Conservation (phyloP, 2,888 invertebrate species). For the Amiota mariae region DNA sequence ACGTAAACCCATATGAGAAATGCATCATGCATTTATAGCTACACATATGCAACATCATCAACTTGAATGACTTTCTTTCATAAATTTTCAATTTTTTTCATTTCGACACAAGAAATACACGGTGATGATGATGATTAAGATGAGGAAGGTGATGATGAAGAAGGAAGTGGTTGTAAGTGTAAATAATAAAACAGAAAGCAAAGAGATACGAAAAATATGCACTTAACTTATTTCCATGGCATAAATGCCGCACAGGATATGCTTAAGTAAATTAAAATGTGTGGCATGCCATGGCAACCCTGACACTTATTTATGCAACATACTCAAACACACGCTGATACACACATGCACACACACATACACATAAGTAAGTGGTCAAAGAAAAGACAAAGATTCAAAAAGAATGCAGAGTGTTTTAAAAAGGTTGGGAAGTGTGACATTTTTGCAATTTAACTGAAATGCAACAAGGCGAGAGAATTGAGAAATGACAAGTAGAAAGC, state of each 20-base stretch:
- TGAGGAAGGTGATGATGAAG: background rate
- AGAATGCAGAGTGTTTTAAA: background rate
- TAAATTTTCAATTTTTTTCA: background rate
- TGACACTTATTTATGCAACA: slow-evolving; percentile 49
- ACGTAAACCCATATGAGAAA: too few relatives aligned
- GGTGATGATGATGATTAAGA: background rate
- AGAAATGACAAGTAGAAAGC: slow-evolving; percentile 3
- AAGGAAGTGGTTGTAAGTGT: background rate
- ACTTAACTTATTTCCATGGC: slow-evolving; percentile 14
- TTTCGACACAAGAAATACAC: background rate
- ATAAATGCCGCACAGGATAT: slow-evolving; percentile 39
- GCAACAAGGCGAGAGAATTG: slow-evolving; percentile 14
- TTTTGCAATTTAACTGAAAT: slow-evolving; percentile 16
- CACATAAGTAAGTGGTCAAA: background rate
- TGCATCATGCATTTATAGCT: too few relatives aligned
- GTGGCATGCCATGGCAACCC: slow-evolving; percentile 47
- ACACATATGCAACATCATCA: background rate
- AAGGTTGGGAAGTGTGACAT: background rate
- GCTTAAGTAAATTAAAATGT: slow-evolving; percentile 65
- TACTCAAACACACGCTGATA: slow-evolving; percentile 24
- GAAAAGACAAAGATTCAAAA: too few relatives aligned
- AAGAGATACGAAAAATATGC: slow-evolving; percentile 1
- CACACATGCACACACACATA: background rate
- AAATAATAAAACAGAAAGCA: slow-evolving; percentile 5
- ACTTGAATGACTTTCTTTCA: slow-evolving; percentile 15